These are phyloP conservation scores for Drosophila sulfurigaster DNA, from an alignment of 1,140 invertebrate species.

Conservation along the genomic window DNA sequence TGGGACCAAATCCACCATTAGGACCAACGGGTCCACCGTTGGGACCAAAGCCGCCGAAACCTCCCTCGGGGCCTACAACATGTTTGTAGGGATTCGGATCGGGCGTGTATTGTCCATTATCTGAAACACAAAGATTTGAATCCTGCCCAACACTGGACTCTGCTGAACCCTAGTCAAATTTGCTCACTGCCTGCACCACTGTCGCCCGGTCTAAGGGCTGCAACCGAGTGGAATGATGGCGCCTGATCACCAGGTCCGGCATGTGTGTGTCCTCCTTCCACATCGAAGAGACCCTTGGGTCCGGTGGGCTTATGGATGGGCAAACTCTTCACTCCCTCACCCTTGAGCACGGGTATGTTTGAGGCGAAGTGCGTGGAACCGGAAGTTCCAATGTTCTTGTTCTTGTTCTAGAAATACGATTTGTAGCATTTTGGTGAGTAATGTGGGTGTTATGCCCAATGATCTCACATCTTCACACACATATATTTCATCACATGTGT, in stretches of 20 bases:
- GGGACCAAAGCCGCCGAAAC: conserved; percentile 30
- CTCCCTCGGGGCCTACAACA: conserved; percentile 56
- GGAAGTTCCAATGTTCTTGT: conserved; percentile 39
- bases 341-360: conserved; percentile 56
- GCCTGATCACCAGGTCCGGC: conserved; percentile 75
- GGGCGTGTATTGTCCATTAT: conserved; percentile 67
- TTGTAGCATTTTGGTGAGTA: conserved; percentile 9
- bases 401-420: conserved; percentile 65
- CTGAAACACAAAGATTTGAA: conserved; percentile 79
- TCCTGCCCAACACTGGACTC: conserved; percentile 14
- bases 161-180: conserved; percentile 1
- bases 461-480: not conserved
- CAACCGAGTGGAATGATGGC: conserved; percentile 71
- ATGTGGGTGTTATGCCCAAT: conserved; percentile 13
- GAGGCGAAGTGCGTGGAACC: conserved; percentile 39
- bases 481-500: too few species aligned
- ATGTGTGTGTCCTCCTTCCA: conserved; percentile 71
- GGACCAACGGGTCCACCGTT: conserved; percentile 54
- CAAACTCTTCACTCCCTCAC: conserved; percentile 72
- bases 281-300: conserved; percentile 72
- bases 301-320: conserved; percentile 57
- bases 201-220: conserved; percentile 64
- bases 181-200: conserved; percentile 58
- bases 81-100: conserved; percentile 66
- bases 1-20: conserved; percentile 44